phyloP scores from a whole-genome alignment of 1,140 invertebrate genomes.

The Diachasmimorpha longicaudata region DNA sequence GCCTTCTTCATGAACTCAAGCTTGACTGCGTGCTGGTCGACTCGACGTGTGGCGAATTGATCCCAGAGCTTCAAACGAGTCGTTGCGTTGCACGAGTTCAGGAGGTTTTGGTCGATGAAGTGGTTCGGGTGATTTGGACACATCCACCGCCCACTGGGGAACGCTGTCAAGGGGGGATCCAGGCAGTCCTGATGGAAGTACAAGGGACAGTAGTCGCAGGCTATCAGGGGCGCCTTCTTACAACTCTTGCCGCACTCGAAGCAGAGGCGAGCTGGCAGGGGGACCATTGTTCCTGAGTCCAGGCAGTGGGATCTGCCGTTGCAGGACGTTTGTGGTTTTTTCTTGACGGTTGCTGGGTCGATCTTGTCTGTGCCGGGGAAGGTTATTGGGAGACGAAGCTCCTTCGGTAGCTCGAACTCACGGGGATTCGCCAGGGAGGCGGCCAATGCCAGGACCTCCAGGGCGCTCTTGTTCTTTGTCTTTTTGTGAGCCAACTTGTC shows the following conservation, averaged over 20 bases:
- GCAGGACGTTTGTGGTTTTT: not conserved
- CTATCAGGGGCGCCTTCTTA: slow-evolving; percentile 80
- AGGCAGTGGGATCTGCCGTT: slow-evolving; percentile 68
- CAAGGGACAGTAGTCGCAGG: slow-evolving; percentile 92
- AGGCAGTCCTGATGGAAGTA: slow-evolving; percentile 93
- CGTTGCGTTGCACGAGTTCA: slow-evolving; percentile 79
- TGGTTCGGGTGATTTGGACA: slow-evolving; percentile 96
- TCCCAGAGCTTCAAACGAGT: slow-evolving; percentile 88
- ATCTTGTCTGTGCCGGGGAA: slow-evolving; percentile 83
- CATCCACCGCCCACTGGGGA: slow-evolving; percentile 93
- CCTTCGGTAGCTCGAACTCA: slow-evolving; percentile 85
- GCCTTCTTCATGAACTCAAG: slow-evolving; percentile 84
- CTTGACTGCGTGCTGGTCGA: slow-evolving; percentile 86
- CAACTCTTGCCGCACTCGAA: slow-evolving; percentile 85
- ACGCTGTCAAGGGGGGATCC: slow-evolving; percentile 85
- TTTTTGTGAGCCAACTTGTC: slow-evolving; percentile 45
- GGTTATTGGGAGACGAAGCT: slow-evolving; percentile 76
- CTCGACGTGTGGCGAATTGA: slow-evolving; percentile 72
- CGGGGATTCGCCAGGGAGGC: slow-evolving; percentile 84
- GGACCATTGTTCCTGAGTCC: slow-evolving; percentile 79
- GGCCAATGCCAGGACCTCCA: slow-evolving; percentile 80
- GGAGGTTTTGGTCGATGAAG: slow-evolving; percentile 81
- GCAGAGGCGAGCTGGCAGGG: slow-evolving; percentile 82
- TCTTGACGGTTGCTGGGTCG: slow-evolving; percentile 48
- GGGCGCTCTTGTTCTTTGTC: slow-evolving; percentile 65